Evolutionary conservation across 2,797 vertebrate genomes (phyloP).

Genomic region (Rhabdomys pumilio): DNA sequence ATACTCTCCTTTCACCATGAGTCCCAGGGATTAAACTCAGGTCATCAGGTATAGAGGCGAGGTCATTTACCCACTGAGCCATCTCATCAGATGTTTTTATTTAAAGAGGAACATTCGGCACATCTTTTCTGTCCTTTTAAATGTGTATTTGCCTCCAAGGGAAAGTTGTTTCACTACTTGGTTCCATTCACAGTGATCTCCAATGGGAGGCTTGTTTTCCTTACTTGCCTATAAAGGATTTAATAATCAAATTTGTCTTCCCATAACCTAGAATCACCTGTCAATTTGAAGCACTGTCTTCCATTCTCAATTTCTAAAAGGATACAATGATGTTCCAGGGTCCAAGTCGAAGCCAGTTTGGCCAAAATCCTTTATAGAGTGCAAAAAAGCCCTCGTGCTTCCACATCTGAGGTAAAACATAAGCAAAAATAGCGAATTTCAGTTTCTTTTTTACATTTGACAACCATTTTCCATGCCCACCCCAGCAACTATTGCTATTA

Average conservation of each 20-base stretch:
- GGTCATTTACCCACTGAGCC: not conserved
- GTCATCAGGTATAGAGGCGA: not conserved
- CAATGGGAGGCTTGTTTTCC: conserved; percentile 30
- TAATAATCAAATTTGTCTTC: conserved; percentile 50
- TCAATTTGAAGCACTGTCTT: conserved; percentile 53
- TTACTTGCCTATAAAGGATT: conserved; percentile 40
- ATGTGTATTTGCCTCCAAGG: conserved; percentile 47
- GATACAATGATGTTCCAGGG: conserved; percentile 99
- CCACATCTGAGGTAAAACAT: conserved; percentile 92
- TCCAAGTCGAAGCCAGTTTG: conserved; percentile 98
- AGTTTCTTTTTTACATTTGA: conserved; percentile 64
- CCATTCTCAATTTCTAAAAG: conserved; percentile 88
- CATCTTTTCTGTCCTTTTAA: conserved; percentile 47
- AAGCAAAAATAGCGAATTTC: conserved; percentile 71
- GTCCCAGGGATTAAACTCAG: not conserved
- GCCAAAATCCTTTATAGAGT: conserved; percentile 99
- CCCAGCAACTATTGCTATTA: conserved; percentile 21
- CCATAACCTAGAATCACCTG: conserved; percentile 47
- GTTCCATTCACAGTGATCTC: conserved; percentile 17
- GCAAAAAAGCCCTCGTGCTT: conserved; percentile 98
- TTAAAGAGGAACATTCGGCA: conserved; percentile 39
- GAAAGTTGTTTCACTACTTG: conserved; percentile 56
- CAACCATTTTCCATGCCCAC: conserved; percentile 8
- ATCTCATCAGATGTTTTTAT: conserved; percentile 23
- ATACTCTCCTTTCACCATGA: not conserved